These are phyloP conservation scores for Odontocolon sp. DNA, from an alignment of 2,888 invertebrate species.

Conservation along the genomic window DNA sequence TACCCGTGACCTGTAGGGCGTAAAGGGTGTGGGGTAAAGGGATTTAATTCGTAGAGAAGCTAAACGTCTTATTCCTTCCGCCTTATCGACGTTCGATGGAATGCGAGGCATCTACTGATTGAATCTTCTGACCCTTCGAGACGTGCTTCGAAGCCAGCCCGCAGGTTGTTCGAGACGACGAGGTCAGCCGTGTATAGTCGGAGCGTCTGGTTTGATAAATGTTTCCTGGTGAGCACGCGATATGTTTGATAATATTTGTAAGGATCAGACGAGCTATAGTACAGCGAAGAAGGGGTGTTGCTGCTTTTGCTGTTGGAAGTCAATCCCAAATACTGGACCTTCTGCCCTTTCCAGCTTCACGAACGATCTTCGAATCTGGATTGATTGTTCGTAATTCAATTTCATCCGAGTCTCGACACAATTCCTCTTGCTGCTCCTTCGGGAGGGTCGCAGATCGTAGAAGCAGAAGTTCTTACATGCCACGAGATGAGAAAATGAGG, in stretches of 20 bases:
- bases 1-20: not conserved
- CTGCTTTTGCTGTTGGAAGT: constrained; percentile 56
- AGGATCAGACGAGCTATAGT: constrained; percentile 67
- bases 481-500: constrained; percentile 47
- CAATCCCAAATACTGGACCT: constrained; percentile 34
- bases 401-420: constrained; percentile 56
- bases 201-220: constrained; percentile 75
- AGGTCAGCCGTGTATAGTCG: constrained; percentile 24
- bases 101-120: constrained; percentile 79
- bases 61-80: constrained; percentile 74
- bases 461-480: constrained; percentile 35
- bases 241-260: constrained; percentile 78
- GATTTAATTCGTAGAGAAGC: constrained; percentile 66
- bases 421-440: constrained; percentile 26
- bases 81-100: constrained; percentile 76
- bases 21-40: not conserved
- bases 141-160: constrained; percentile 37
- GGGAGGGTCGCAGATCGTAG: not conserved
- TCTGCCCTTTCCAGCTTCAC: constrained; percentile 23
- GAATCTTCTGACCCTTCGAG: constrained; percentile 71
- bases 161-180: constrained; percentile 18
- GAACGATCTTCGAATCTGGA: constrained; percentile 62
- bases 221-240: constrained; percentile 71
- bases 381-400: constrained; percentile 71
- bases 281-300: constrained; percentile 2